phyloP scores from a whole-genome alignment of 2,797 vertebrate species.

The Tiaroga cobitis region DNA sequence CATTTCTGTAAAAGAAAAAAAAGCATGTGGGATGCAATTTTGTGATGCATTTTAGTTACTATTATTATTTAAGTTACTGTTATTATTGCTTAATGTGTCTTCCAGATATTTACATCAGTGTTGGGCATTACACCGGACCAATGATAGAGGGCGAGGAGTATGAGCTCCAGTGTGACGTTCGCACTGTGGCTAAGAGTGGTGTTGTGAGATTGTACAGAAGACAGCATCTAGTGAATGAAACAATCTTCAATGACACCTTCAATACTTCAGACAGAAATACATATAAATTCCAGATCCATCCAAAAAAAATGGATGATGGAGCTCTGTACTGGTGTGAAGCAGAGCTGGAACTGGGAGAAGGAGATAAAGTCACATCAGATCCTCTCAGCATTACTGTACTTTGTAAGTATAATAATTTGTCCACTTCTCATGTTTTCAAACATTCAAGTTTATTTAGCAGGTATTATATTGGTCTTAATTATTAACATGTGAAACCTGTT shows the following conservation, averaged over 20 bases:
- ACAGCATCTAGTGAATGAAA: constrained; percentile 3
- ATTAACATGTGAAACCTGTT: background rate
- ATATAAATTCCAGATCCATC: constrained; percentile 39
- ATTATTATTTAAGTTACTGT: too few species aligned
- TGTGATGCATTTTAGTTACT: background rate
- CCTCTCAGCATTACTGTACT: constrained; percentile 61
- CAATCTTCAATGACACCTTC: background rate
- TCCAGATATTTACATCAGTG: constrained; percentile 55
- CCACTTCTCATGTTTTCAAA: background rate
- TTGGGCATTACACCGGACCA: background rate
- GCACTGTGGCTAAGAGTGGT: constrained; percentile 58
- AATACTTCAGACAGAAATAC: constrained; percentile 45
- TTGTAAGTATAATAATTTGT: constrained; percentile 68
- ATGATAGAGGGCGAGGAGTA: constrained; percentile 47
- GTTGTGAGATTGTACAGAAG: constrained; percentile 68
- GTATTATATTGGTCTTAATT: background rate
- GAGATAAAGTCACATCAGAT: constrained; percentile 44
- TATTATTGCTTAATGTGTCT: constrained; percentile 1
- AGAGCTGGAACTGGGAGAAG: constrained; percentile 60
- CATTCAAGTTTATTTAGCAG: background rate
- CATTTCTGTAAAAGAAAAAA: background rate
- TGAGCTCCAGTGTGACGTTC: constrained; percentile 69
- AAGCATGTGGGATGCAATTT: background rate
- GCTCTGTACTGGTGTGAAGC: constrained; percentile 67
- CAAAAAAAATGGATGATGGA: constrained; percentile 54